Percentiles rank a stretch among this genome's conserved stretches.
These are phyloP conservation scores for Mormyrops boulengeri DNA, from an alignment of 2,797 vertebrate species.

Conservation along the genomic window DNA sequence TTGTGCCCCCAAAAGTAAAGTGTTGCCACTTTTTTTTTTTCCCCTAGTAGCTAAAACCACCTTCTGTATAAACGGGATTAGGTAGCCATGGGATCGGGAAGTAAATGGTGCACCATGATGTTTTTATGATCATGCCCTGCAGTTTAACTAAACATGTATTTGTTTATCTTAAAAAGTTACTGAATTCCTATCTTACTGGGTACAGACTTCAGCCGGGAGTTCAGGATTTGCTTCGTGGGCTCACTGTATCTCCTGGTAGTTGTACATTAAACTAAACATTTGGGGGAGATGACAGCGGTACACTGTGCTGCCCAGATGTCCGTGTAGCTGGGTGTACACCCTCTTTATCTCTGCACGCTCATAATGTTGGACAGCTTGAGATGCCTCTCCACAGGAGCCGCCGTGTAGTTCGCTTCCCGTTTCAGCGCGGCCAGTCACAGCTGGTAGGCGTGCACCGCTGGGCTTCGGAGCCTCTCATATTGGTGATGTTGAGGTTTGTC, in stretches of 20 bases:
- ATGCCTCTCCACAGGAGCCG: no score
- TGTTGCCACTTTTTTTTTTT: background rate
- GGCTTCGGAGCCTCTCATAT: background rate
- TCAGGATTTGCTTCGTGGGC: background rate
- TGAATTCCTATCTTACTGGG: background rate
- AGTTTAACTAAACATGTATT: background rate
- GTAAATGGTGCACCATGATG: background rate
- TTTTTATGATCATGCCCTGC: background rate
- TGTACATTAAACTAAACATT: background rate
- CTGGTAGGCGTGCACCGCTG: background rate
- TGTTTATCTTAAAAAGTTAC: background rate
- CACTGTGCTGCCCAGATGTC: no score
- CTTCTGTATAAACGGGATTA: background rate
- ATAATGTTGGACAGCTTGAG: background rate
- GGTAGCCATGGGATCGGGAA: background rate
- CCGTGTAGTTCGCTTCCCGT: background rate
- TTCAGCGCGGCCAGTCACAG: background rate
- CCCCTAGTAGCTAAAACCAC: background rate
- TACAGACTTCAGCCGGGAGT: background rate
- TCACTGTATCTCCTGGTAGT: background rate
- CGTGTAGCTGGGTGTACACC: background rate
- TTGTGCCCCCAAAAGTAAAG: background rate
- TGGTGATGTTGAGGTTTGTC: conserved; percentile 9
- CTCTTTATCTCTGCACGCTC: background rate
- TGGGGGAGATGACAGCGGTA: no score